These are phyloP conservation scores for Coturnix japonica DNA, from an alignment of 2,113 vertebrate genomes.

Conservation along the genomic window DNA sequence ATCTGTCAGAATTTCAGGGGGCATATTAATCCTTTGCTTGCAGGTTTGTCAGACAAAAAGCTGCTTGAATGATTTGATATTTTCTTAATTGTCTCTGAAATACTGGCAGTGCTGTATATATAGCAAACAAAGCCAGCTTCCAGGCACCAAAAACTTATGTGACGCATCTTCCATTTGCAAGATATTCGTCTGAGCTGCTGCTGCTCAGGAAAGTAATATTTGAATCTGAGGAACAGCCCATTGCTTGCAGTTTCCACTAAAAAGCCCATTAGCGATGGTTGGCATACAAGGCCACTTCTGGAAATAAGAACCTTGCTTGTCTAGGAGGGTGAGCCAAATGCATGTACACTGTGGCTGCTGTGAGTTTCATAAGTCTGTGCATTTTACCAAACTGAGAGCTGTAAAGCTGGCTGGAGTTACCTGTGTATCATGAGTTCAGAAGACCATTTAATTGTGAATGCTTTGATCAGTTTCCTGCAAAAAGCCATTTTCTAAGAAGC, in stretches of 20 bases:
- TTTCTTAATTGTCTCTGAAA: not conserved
- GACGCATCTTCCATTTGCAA: not conserved
- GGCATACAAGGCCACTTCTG: not conserved
- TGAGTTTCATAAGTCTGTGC: not conserved
- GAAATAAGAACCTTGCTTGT: not conserved
- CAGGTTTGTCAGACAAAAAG: conserved; percentile 23
- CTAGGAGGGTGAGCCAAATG: not conserved
- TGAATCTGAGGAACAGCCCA: not conserved
- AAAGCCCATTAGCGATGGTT: not conserved
- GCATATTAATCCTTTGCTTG: conserved; percentile 4
- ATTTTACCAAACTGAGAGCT: not conserved
- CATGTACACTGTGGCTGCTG: not conserved
- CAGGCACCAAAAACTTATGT: not conserved
- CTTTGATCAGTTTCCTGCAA: not conserved
- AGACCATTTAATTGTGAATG: not conserved
- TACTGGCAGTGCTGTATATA: not conserved
- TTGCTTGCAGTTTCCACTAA: not conserved
- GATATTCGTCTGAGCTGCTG: not conserved
- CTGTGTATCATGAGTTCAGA: not conserved
- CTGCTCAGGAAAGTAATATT: not conserved
- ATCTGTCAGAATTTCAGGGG: not conserved
- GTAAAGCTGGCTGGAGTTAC: not conserved
- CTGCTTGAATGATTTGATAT: not conserved
- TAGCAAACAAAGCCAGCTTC: not conserved
- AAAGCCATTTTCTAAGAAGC: not conserved